Conservation (phyloP, 1,140 invertebrate genomes). For the Listronotus oregonensis region DNA sequence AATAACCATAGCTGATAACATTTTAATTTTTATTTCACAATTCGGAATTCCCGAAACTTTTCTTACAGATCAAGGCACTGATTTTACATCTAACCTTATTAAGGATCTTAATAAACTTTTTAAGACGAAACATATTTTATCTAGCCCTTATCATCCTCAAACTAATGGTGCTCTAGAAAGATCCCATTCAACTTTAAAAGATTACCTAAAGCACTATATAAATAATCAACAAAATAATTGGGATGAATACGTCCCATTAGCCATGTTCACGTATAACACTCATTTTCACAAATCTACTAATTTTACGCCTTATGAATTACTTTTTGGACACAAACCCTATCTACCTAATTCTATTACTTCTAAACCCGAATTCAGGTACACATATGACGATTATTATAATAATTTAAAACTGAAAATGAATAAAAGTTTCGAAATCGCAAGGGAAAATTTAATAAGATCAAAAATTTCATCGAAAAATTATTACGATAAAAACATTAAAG, state of each 20-base stretch:
- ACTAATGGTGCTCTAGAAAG: constrained; percentile 50
- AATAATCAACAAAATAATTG: constrained; percentile 39
- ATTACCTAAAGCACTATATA: constrained; percentile 48
- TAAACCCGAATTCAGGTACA: constrained; percentile 41
- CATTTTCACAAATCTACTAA: constrained; percentile 44
- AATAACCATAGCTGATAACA: constrained; percentile 42
- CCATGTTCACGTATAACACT: constrained; percentile 51
- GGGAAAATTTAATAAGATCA: constrained; percentile 39
- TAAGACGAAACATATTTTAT: neutral
- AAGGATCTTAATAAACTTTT: neutral
- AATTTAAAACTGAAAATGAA: constrained; percentile 49
- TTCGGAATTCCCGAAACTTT: too few species aligned
- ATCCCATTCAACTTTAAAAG: constrained; percentile 43
- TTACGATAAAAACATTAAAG: constrained; percentile 44
- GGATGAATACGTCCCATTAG: constrained; percentile 38
- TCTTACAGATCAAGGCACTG: too few species aligned
- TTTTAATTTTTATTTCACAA: too few species aligned
- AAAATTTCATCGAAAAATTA: constrained; percentile 47
- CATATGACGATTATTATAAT: constrained; percentile 48
- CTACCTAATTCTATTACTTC: constrained; percentile 40
- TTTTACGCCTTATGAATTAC: constrained; percentile 54
- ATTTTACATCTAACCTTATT: too few species aligned
- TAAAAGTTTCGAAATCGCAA: constrained; percentile 46
- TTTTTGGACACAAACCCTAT: constrained; percentile 53
- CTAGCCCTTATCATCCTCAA: constrained; percentile 35